phyloP scores from a whole-genome alignment of 2,888 invertebrate species.

The Meteorus cinctellus region DNA sequence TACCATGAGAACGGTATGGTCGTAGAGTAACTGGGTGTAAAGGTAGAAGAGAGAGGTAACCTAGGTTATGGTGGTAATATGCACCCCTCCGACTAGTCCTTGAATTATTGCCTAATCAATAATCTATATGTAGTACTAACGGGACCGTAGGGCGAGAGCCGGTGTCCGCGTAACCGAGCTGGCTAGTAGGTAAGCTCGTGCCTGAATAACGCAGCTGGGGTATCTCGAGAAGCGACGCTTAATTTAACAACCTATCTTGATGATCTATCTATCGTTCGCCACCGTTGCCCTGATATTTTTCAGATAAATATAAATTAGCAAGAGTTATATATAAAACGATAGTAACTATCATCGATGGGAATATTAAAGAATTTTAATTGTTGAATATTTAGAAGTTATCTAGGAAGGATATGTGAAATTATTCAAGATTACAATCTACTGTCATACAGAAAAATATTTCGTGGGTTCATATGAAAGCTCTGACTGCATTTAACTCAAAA shows the following conservation, averaged over 20 bases:
- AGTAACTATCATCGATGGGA: background rate
- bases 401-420: too few relatives aligned
- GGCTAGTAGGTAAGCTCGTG: slow-evolving; percentile 64
- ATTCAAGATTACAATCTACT: too few relatives aligned
- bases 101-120: slow-evolving; percentile 74
- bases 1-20: background rate
- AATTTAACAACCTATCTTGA: slow-evolving; percentile 45
- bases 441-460: too few relatives aligned
- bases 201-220: slow-evolving; percentile 69
- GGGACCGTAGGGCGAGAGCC: slow-evolving; percentile 59
- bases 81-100: slow-evolving; percentile 71
- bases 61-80: slow-evolving; percentile 70
- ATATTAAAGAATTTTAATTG: too few relatives aligned
- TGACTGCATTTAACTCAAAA: too few relatives aligned
- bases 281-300: slow-evolving; percentile 16
- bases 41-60: slow-evolving; percentile 40
- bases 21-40: slow-evolving; percentile 16
- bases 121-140: slow-evolving; percentile 71
- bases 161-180: slow-evolving; percentile 62
- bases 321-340: background rate
- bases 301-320: background rate
- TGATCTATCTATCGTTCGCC: slow-evolving; percentile 30
- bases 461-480: too few relatives aligned
- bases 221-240: slow-evolving; percentile 57
- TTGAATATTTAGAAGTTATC: too few relatives aligned